Percentiles rank a stretch among this genome's conserved stretches.
phyloP scores from a whole-genome alignment of 2,113 vertebrate genomes.

The Psittacara wagleri region DNA sequence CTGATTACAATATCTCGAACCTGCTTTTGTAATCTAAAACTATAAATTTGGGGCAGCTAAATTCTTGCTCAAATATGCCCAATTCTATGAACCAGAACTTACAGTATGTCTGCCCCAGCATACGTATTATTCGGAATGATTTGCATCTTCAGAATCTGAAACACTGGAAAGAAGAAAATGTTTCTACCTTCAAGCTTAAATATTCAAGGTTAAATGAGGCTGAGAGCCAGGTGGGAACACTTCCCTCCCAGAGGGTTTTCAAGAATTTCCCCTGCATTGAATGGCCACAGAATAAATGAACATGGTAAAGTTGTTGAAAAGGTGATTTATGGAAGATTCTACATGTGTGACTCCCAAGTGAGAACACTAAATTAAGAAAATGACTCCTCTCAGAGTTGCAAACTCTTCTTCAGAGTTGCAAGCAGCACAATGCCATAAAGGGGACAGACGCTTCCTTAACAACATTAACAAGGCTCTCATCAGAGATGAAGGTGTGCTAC shows the following conservation, averaged over 20 bases:
- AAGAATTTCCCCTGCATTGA: not conserved
- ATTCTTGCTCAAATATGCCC: not conserved
- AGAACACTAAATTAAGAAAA: not conserved
- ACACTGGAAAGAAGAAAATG: not conserved
- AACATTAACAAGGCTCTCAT: not conserved
- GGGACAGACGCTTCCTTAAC: not conserved
- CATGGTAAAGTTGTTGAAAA: not conserved
- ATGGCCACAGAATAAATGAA: not conserved
- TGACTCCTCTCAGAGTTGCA: not conserved
- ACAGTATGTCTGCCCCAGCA: not conserved
- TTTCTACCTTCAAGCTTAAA: not conserved
- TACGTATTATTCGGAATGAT: not conserved
- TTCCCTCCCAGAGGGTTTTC: not conserved
- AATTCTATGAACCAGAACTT: not conserved
- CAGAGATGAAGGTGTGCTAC: not conserved
- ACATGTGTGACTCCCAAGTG: not conserved
- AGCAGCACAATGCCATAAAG: not conserved
- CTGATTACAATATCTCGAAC: not conserved
- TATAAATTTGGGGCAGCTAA: not conserved
- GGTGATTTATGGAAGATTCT: not conserved
- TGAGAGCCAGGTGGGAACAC: not conserved
- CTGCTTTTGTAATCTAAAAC: not conserved
- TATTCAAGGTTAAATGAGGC: not conserved
- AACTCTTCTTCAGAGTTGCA: not conserved
- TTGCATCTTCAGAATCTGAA: not conserved